Evolutionary conservation across 2,113 vertebrate species (phyloP).

Genomic region (Rhynchopsitta pachyrhyncha): DNA sequence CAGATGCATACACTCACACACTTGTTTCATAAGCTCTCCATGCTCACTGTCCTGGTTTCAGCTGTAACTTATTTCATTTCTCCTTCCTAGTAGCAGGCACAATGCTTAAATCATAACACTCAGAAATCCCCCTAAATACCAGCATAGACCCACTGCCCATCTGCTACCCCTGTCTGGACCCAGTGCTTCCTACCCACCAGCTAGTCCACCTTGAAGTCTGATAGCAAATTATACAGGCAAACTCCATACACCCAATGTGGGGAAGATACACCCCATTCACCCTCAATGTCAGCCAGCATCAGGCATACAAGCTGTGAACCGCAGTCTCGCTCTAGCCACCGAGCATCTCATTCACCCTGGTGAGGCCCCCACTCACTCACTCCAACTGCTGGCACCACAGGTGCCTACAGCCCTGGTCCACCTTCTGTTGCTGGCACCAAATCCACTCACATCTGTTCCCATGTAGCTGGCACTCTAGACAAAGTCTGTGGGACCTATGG

Average conservation of each 20-base stretch:
- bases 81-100: background rate
- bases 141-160: background rate
- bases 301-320: background rate
- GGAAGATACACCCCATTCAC: background rate
- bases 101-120: background rate
- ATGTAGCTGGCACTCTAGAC: background rate
- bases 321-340: background rate
- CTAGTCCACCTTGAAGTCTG: background rate
- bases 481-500: background rate
- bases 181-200: background rate
- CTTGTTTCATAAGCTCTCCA: background rate
- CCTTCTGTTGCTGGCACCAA: background rate
- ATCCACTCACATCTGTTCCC: background rate
- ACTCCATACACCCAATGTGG: background rate
- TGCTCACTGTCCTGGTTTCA: background rate
- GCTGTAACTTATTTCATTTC: background rate
- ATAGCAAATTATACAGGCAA: background rate
- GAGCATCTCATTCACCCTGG: background rate
- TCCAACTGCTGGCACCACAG: background rate
- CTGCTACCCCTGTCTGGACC: background rate
- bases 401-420: background rate
- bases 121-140: background rate
- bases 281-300: background rate
- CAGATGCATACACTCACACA: background rate
- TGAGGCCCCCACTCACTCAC: background rate